Base-by-base conservation (phyloP, 2,888 invertebrate genomes). In the Cantharis lateralis region DNA sequence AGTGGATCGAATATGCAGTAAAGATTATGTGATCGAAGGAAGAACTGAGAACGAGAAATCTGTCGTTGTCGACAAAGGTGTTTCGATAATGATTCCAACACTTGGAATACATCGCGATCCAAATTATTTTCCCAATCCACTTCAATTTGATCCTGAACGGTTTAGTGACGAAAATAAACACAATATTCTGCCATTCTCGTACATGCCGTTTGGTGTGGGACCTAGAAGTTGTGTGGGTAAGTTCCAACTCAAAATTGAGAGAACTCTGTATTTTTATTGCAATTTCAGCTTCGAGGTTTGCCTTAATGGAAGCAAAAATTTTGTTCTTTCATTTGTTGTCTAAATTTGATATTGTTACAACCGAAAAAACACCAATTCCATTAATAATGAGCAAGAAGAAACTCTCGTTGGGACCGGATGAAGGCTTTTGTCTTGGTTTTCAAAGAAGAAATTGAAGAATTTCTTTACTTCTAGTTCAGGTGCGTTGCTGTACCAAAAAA, bases 31-130 rank as follows among this genome's bases (percentile, higher is more conserved):
- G n/a, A 81, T 91, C 80, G 78, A 87, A 81, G 68, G 74, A n/a
- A 15, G 28, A 62, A 24, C 68, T 9, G 62, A 73, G 7, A 16
- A 68, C 20, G 77, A 77, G 26, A 64, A 71, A 71, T 15, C 28
- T 13, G 81, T 85, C 0, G 11, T 64, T 10, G 63, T 78, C n/a
- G 80, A 81, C 75, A 70, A 75, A 48, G 64, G 79, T 26, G n/a
- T 80, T 15, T 72, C 28, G 0, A 77, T 92, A 0, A 87, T 86
- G 10, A 87, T 91, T 72, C 89, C 91, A 0, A 82, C 89, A 10
- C 87, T 88, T 74, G 90, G 89, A 0, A 83, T 91, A 4, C 91
- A 91, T 73, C 89, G 89, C 85, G 91, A 92, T 82, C 88, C 90
- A 0, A 86, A 90, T 9, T 87, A 89, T 80, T 92, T 90, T 80